Evolutionary conservation across 2,113 vertebrate genomes (phyloP).

Genomic region (Cochlearius cochlearius): DNA sequence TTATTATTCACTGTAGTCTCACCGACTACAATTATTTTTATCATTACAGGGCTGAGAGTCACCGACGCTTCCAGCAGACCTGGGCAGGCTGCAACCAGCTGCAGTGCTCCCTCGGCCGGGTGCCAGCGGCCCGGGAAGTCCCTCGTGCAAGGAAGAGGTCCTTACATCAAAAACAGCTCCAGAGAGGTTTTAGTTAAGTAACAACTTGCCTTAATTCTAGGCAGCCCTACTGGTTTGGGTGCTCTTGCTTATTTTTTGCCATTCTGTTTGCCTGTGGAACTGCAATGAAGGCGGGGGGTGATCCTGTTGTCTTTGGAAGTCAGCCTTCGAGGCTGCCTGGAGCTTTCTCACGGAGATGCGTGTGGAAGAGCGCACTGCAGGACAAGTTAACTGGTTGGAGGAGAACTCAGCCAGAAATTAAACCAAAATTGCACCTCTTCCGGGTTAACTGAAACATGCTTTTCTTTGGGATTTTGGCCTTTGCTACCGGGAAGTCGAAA

Average conservation of each 20-base stretch:
- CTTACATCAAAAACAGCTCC: background rate
- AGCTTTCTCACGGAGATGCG: rapidly evolving
- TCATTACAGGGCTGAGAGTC: background rate
- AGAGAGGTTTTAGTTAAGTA: background rate
- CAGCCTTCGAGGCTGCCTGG: background rate
- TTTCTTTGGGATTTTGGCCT: background rate
- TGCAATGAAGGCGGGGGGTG: background rate
- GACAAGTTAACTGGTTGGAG: background rate
- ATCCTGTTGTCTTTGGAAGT: background rate
- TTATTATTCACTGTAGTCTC: background rate
- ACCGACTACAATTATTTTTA: background rate
- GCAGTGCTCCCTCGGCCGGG: background rate
- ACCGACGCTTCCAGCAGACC: background rate
- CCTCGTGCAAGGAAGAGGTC: background rate
- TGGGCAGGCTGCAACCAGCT: background rate
- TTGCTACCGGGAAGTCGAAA: background rate
- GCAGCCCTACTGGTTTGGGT: background rate
- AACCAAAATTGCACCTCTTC: background rate
- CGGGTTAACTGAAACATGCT: rapidly evolving
- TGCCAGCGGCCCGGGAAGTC: rapidly evolving
- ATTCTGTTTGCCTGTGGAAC: background rate
- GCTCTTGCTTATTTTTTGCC: background rate
- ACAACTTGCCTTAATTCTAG: background rate
- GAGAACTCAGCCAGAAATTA: background rate
- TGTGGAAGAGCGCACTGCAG: background rate